Conservation (phyloP, 2,113 vertebrate genomes). For the Osmerus eperlanus region DNA sequence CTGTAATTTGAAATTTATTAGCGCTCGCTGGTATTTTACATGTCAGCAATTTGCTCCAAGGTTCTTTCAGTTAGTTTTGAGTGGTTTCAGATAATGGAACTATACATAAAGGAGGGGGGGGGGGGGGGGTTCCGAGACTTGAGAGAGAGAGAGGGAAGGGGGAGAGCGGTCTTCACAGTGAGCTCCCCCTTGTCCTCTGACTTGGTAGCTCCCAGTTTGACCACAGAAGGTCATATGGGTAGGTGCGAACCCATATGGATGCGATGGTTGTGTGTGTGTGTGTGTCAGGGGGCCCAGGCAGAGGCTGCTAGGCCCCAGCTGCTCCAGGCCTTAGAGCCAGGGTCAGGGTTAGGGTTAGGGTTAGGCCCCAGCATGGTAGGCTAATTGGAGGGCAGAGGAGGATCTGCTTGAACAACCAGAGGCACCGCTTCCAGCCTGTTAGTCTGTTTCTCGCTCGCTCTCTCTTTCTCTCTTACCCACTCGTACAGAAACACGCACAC, state of each 20-base stretch:
- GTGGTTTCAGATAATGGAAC: slow-evolving; percentile 27
- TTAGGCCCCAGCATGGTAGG: slow-evolving; percentile 42
- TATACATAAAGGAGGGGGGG: neutral
- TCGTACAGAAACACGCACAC: slow-evolving; percentile 76
- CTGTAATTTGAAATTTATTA: slow-evolving; percentile 22
- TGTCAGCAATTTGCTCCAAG: slow-evolving; percentile 35
- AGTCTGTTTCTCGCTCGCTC: slow-evolving; percentile 68
- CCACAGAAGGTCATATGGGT: too few species aligned
- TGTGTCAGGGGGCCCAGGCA: neutral
- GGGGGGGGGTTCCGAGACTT: slow-evolving; percentile 24
- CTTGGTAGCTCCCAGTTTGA: slow-evolving; percentile 13
- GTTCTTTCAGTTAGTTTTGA: slow-evolving; percentile 2
- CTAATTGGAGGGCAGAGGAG: slow-evolving; percentile 57
- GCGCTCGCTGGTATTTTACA: slow-evolving; percentile 21
- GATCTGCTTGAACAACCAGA: slow-evolving; percentile 37
- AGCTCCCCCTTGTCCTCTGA: neutral
- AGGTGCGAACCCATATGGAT: neutral
- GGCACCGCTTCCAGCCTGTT: slow-evolving; percentile 13
- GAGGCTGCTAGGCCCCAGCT: slow-evolving; percentile 18
- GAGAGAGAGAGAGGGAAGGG: neutral
- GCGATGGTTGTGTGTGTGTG: neutral
- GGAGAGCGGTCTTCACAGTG: slow-evolving; percentile 1
- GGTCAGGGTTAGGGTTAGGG: too few species aligned
- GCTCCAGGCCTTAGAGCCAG: slow-evolving; percentile 27
- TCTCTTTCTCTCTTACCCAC: slow-evolving; percentile 82